These are phyloP conservation scores for Melanotaenia duboulayi DNA, from an alignment of 2,113 vertebrate species.

Conservation along the genomic window DNA sequence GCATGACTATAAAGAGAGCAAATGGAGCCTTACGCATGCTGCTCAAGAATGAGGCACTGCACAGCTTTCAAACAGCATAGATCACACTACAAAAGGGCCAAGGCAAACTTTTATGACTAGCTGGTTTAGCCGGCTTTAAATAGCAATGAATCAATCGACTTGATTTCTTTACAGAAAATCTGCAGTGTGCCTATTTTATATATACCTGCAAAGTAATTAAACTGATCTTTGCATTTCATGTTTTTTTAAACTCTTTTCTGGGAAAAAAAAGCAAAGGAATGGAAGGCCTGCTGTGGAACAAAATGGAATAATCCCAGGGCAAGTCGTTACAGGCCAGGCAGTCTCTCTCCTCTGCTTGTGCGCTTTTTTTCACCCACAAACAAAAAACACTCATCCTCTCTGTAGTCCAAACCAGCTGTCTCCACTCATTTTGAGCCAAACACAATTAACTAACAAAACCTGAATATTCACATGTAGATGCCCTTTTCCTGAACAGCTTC, in stretches of 20 bases:
- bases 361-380: slow-evolving; percentile 48
- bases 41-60: slow-evolving; percentile 56
- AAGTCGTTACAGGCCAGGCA: slow-evolving; percentile 75
- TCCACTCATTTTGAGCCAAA: slow-evolving; percentile 25
- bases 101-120: slow-evolving; percentile 13
- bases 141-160: slow-evolving; percentile 7
- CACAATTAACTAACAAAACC: slow-evolving; percentile 54
- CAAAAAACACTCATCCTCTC: slow-evolving; percentile 58
- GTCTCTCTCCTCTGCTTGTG: slow-evolving; percentile 47
- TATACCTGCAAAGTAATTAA: neutral
- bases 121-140: neutral
- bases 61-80: slow-evolving; percentile 36
- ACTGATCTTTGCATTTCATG: slow-evolving; percentile 19
- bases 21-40: slow-evolving; percentile 64
- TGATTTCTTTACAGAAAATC: neutral
- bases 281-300: slow-evolving; percentile 57
- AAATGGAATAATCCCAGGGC: slow-evolving; percentile 74
- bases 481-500: slow-evolving; percentile 23
- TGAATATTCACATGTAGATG: slow-evolving; percentile 52
- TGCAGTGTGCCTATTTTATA: neutral
- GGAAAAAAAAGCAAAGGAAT: slow-evolving; percentile 62
- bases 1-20: slow-evolving; percentile 77
- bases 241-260: slow-evolving; percentile 30
- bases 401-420: slow-evolving; percentile 60
- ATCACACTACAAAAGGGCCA: slow-evolving; percentile 18